Evolutionary conservation across 2,113 vertebrate genomes (phyloP).

Genomic region (Nasalis larvatus): DNA sequence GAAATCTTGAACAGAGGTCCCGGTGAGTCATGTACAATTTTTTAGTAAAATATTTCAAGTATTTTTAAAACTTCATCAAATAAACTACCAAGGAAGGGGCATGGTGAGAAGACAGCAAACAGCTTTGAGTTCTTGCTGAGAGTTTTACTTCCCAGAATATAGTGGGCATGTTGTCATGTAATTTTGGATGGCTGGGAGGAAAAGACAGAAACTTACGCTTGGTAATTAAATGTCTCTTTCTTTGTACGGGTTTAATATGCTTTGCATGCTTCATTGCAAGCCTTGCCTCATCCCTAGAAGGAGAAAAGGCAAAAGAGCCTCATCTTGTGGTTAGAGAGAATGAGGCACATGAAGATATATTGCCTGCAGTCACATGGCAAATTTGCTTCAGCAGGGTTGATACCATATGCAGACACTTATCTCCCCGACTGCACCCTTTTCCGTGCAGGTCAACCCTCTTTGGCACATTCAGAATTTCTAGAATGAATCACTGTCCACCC

Average conservation of each 20-base stretch:
- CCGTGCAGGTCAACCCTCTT: background rate
- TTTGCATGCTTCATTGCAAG: background rate
- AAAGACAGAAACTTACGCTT: background rate
- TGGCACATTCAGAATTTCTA: background rate
- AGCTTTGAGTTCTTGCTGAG: background rate
- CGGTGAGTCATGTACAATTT: slow-evolving; percentile 75
- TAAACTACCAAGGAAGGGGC: background rate
- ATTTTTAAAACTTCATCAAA: background rate
- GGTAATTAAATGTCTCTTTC: background rate
- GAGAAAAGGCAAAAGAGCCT: background rate
- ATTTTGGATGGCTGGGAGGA: background rate
- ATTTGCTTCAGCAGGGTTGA: background rate
- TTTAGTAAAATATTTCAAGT: background rate
- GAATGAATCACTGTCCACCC: background rate
- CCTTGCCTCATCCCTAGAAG: background rate
- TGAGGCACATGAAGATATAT: background rate
- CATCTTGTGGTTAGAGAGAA: background rate
- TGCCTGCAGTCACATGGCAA: rapidly evolving
- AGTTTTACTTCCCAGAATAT: background rate
- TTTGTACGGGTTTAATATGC: background rate
- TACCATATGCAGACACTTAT: background rate
- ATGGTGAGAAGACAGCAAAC: background rate
- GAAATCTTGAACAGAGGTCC: slow-evolving; percentile 40
- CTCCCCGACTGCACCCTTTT: background rate
- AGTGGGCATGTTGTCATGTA: background rate